Base-by-base conservation (phyloP, 2,113 vertebrate species). In the Pagrus major region DNA sequence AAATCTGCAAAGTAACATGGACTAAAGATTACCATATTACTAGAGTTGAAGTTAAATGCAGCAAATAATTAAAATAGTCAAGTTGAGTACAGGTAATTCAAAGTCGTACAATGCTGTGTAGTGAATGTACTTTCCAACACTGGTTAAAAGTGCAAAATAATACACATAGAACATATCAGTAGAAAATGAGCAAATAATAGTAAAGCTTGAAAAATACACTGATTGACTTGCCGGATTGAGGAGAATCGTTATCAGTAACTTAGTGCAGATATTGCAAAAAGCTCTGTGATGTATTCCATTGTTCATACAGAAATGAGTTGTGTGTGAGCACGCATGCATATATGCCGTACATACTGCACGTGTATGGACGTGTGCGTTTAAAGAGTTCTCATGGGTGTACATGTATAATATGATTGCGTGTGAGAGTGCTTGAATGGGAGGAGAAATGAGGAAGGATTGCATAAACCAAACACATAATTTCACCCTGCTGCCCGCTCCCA, bases 381-480 rank as follows among this genome's bases (percentile, higher is more conserved):
- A 55, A 44, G 31, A 14, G 63, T 12, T 27, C 58, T 33, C 35
- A 4, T 25, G n/a, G 58, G 37, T 71, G 41, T 29, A 2, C 6
- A 35, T 52, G 4, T 1, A 42, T 46, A 20, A 42, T 5, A 8
- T 67, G 41, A 5, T 61, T 72, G 64, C 47, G 37, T 82, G 86
- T 69, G 70, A 76, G 75, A 27, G 49, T 54, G 23, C 75, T 33
- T 35, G 59, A 78, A 63, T 63, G 55, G 51, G 64, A 80, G 68
- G 59, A 37, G 76, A 61, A 56, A 35, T n/a, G 31, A 72, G 29
- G 42, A 71, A 56, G 29, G 59, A 55, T 46, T 83, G 41, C 80
- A 88, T 71, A 75, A 85, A 89, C 66, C 67, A 58, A 68, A 85
- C 61, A 74, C 71, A 77, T 56, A 64, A 82, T 69, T 75, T 80